Conservation (phyloP, 2,888 invertebrate genomes). For the Drosophila neotestacea region DNA sequence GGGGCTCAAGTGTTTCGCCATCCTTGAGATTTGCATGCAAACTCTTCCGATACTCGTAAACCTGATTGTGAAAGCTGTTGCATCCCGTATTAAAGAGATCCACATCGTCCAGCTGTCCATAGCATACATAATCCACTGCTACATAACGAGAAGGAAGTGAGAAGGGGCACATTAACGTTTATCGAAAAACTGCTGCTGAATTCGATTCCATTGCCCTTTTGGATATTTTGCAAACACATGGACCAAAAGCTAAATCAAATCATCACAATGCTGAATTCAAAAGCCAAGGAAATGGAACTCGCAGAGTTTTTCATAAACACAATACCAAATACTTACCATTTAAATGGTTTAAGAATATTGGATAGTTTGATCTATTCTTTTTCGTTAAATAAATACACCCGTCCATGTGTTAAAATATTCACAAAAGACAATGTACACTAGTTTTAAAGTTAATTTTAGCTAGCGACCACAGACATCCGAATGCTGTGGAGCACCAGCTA, state of each 20-base stretch:
- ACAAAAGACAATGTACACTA: conserved; percentile 67
- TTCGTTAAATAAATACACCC: conserved; percentile 29
- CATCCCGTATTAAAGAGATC: conserved; percentile 81
- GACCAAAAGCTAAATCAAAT: conserved; percentile 77
- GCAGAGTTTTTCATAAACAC: conserved; percentile 72
- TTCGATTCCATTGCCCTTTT: conserved; percentile 83
- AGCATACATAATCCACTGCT: conserved; percentile 83
- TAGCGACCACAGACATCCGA: conserved; percentile 13
- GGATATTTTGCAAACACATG: conserved; percentile 83
- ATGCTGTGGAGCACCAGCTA: conserved; percentile 11
- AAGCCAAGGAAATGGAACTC: conserved; percentile 80
- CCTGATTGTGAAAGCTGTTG: conserved; percentile 82
- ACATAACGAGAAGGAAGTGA: conserved; percentile 48
- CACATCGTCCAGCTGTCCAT: conserved; percentile 82
- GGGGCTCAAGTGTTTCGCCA: conserved; percentile 63
- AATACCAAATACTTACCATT: conserved; percentile 63
- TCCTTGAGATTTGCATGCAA: conserved; percentile 81
- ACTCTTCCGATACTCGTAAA: conserved; percentile 83
- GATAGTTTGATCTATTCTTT: conserved; percentile 4
- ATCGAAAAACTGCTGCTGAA: conserved; percentile 74
- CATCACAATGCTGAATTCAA: conserved; percentile 26
- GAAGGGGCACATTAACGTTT: conserved; percentile 25
- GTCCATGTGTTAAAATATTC: conserved; percentile 78
- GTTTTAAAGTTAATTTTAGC: background rate
- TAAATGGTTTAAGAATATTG: conserved; percentile 5